phyloP scores from a whole-genome alignment of 2,888 invertebrate genomes.

The Catotricha subobsoleta region DNA sequence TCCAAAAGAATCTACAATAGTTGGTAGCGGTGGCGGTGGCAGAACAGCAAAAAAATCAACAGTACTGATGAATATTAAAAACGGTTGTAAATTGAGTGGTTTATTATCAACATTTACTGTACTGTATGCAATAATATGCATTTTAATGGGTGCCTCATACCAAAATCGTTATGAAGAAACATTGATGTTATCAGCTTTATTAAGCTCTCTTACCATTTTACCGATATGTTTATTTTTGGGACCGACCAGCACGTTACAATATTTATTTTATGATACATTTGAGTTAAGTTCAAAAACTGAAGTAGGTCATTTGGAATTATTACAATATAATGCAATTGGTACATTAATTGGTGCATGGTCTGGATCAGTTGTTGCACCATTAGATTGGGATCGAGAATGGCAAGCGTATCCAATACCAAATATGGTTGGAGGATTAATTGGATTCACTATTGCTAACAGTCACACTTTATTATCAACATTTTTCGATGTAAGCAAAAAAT shows the following conservation, averaged over 20 bases:
- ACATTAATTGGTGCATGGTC: constrained; percentile 55
- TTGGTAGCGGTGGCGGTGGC: neutral
- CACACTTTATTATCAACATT: neutral
- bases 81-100: neutral
- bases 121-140: constrained; percentile 25
- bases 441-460: constrained; percentile 35
- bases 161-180: constrained; percentile 27
- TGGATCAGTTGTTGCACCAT: constrained; percentile 60
- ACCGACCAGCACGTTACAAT: constrained; percentile 25
- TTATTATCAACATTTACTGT: constrained; percentile 18
- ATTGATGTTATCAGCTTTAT: constrained; percentile 23
- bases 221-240: constrained; percentile 27
- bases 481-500: neutral
- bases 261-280: constrained; percentile 27
- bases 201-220: constrained; percentile 26
- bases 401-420: constrained; percentile 56
- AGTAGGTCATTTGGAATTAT: constrained; percentile 24
- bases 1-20: neutral
- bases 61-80: neutral
- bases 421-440: constrained; percentile 39
- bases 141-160: constrained; percentile 29
- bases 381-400: constrained; percentile 79
- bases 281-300: constrained; percentile 25
- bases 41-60: neutral
- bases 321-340: constrained; percentile 26